A percentile compares a stretch with the other conserved stretches of the same genome.
Evolutionary conservation across 2,797 vertebrate species (phyloP).

Genomic region (Phalanger gymnotis): DNA sequence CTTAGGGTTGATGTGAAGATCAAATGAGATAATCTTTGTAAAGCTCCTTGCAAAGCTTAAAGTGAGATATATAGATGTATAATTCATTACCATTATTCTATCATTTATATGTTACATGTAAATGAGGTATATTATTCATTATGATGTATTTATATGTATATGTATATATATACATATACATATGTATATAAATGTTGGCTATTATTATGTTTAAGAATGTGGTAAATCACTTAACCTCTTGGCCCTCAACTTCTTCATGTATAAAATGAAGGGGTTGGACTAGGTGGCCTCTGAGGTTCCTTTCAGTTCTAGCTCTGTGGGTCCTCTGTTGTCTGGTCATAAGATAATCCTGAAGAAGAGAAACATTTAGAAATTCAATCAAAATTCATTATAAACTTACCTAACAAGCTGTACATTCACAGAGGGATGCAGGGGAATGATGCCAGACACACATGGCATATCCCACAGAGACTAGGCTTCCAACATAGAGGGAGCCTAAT

Average conservation of each 20-base stretch:
- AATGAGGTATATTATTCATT: background rate
- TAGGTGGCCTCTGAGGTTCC: background rate
- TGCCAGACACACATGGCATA: background rate
- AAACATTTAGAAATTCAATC: background rate
- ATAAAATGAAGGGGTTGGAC: background rate
- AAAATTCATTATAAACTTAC: background rate
- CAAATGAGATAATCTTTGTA: background rate
- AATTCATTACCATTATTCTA: background rate
- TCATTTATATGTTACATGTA: background rate
- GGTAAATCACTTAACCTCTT: background rate
- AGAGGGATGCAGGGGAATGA: background rate
- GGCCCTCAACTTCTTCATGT: background rate
- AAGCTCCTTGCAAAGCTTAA: background rate
- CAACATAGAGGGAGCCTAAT: background rate
- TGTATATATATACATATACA: background rate
- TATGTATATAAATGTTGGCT: background rate
- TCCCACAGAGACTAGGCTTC: background rate
- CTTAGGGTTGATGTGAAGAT: background rate
- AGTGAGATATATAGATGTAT: background rate
- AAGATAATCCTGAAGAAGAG: background rate
- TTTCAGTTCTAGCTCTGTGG: background rate
- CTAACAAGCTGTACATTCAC: background rate
- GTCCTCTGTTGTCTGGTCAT: background rate
- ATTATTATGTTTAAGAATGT: background rate
- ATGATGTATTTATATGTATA: too few species aligned